Evolutionary conservation across 1,140 invertebrate genomes (phyloP), one percentile per base, ranked within the genome.

Genomic region (Venustaconcha ellipsiformis): DNA sequence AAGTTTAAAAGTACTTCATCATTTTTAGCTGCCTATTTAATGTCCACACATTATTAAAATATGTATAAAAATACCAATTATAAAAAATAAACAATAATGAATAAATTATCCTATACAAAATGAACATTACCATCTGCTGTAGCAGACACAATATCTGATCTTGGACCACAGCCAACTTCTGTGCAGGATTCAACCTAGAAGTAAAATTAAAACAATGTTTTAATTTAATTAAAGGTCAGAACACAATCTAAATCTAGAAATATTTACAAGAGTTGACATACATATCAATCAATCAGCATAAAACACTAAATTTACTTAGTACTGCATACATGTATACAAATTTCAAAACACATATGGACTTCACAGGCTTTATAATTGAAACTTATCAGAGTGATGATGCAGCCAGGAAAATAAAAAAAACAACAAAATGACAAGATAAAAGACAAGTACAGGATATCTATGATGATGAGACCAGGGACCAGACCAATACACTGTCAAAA

Each of bases 121-220:
- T 48, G 37, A 48, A 48, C 37, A 81, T 76, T 82, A 89, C 88
- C 83, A 79, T 85, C 78, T 48, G 88, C 94, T 17, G 93, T 91
- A 5, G 93, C 92, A 60, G 91, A 89, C 2, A 94, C 92, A 1
- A 91, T 88, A 70, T 92, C 89, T 1, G 94, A 94, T 69, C 92
- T 92, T 30, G 92, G 90, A 15, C 96, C 94, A 74, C 92, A 92
- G 1, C 95, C 95, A 30, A 93, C 93, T 62, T 93, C 91, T 5
- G 95, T 96, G 82, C 93, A 94, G 0, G 95, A 95, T 87, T 93
- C 92, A 59, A 97, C 94, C 90, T 94, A 91, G 79, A 95, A 95
- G 76, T 91, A 93, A 79, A 96, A 96, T 57, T 20, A 14, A 57
- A 57, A 48, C 37, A 48, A 48, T 11, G 37, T 57, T 14, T 15